A percentile compares a stretch with the other conserved stretches of the same genome.
phyloP scores from a whole-genome alignment of 2,113 vertebrate species.

The Helogale parvula region DNA sequence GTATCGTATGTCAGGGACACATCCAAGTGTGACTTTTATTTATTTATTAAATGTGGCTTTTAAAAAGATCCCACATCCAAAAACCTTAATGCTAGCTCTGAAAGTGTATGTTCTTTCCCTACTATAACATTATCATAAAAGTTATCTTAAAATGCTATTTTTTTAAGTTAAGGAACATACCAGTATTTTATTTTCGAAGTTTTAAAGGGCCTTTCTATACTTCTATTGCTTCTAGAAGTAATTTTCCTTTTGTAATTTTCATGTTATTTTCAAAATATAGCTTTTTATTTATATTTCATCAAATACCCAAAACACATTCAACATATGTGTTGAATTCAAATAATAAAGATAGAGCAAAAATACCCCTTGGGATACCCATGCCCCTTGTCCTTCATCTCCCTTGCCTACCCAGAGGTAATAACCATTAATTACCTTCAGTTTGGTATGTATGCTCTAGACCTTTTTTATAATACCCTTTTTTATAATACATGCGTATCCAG shows the following conservation, averaged over 20 bases:
- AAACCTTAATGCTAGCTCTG: neutral
- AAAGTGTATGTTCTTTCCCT: neutral
- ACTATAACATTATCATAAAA: neutral
- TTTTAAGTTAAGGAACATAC: neutral
- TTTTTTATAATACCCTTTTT: neutral
- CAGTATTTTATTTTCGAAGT: neutral
- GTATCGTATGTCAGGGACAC: neutral
- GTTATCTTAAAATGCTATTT: neutral
- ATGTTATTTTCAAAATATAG: neutral
- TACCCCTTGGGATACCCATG: neutral
- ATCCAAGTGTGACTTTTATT: conserved; percentile 16
- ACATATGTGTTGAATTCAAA: neutral
- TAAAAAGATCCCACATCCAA: neutral
- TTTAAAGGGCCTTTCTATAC: neutral
- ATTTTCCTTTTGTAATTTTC: neutral
- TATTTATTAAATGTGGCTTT: neutral
- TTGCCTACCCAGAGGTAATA: neutral
- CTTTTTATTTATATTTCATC: neutral
- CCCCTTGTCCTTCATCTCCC: neutral
- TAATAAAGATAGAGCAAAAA: neutral
- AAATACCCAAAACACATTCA: conserved; percentile 14
- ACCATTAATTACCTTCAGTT: neutral
- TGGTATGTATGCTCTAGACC: neutral
- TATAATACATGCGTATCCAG: neutral
- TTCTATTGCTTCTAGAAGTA: neutral